phyloP scores from a whole-genome alignment of 2,888 invertebrate species.

The Drosophila neoperkinsi region DNA sequence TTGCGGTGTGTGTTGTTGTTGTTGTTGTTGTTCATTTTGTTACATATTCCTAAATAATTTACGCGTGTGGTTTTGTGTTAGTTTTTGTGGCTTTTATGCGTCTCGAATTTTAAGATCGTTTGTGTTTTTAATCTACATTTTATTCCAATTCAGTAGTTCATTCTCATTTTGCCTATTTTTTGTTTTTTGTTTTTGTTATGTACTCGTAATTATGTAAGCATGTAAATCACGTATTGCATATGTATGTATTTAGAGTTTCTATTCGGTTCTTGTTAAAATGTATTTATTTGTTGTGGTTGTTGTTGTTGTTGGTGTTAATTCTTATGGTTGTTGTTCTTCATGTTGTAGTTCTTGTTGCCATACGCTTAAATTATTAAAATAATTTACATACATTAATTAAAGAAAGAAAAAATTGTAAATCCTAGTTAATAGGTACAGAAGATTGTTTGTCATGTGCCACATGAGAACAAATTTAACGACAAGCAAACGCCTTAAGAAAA shows the following conservation, averaged over 20 bases:
- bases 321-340: constrained; percentile 36
- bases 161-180: constrained; percentile 9
- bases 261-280: constrained; percentile 9
- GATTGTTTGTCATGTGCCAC: constrained; percentile 54
- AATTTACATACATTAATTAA: constrained; percentile 59
- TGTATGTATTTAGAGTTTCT: constrained; percentile 34
- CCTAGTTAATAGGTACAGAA: constrained; percentile 59
- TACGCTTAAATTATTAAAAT: constrained; percentile 52
- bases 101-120: constrained; percentile 14
- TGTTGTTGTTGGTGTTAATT: constrained; percentile 24
- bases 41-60: constrained; percentile 34
- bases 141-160: constrained; percentile 27
- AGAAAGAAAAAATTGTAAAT: constrained; percentile 41
- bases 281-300: constrained; percentile 29
- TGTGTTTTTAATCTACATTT: constrained; percentile 31
- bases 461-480: constrained; percentile 34
- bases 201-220: constrained; percentile 22
- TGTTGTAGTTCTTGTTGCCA: constrained; percentile 32
- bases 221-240: constrained; percentile 67
- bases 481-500: constrained; percentile 39
- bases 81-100: constrained; percentile 19
- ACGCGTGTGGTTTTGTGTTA: constrained; percentile 14
- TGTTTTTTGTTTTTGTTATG: constrained; percentile 20
- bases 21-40: background rate
- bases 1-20: constrained; percentile 8